phyloP scores from a whole-genome alignment of 2,113 vertebrate species.

The Zapornia atra region DNA sequence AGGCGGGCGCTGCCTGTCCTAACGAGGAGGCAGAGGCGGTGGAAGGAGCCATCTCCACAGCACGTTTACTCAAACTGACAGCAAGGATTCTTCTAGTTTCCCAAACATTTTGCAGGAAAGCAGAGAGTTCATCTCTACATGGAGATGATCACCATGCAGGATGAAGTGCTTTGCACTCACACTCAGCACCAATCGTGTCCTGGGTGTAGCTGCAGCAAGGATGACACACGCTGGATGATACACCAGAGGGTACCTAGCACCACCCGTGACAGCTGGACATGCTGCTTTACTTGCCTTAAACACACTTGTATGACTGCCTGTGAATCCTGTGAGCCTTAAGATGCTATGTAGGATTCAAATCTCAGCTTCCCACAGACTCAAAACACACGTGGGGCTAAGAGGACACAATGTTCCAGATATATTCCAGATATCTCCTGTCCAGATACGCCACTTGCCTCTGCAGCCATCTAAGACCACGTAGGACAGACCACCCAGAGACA shows the following conservation, averaged over 20 bases:
- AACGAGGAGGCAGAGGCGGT: not conserved
- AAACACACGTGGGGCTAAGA: not conserved
- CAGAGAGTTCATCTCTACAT: not conserved
- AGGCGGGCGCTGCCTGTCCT: not conserved
- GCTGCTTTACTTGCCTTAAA: not conserved
- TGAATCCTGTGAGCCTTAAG: not conserved
- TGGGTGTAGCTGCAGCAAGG: not conserved
- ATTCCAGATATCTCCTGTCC: not conserved
- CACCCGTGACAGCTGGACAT: not conserved
- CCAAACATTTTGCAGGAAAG: not conserved
- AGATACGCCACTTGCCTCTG: not conserved
- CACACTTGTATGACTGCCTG: not conserved
- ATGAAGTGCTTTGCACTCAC: not conserved
- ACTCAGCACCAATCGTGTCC: not conserved
- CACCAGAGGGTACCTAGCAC: not conserved
- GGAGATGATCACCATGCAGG: not conserved
- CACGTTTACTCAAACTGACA: not conserved
- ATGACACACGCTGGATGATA: not conserved
- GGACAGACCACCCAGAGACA: not conserved
- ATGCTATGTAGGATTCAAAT: too few species aligned
- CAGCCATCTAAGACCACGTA: accelerated
- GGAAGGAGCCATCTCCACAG: not conserved
- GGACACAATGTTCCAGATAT: too few species aligned
- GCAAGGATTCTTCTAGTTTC: not conserved
- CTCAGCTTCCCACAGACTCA: not conserved